phyloP scores from a whole-genome alignment of 2,797 vertebrate genomes.

The Halcyon chelicuti region DNA sequence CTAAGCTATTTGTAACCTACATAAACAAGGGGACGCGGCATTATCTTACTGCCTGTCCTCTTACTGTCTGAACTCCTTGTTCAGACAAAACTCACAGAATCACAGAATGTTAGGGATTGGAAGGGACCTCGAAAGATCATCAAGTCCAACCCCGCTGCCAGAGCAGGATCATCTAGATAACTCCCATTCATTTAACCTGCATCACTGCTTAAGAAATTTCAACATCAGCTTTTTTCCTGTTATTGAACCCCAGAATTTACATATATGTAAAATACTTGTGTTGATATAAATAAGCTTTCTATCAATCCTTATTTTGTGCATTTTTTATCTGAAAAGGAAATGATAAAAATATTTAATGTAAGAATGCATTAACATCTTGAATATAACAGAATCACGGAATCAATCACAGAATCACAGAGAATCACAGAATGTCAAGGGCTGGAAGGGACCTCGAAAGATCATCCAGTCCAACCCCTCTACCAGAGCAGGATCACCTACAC shows the following conservation, averaged over 20 bases:
- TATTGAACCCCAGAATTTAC: background rate
- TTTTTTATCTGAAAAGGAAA: background rate
- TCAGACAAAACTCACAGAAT: background rate
- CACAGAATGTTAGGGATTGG: too few relatives aligned
- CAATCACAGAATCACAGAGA: too few relatives aligned
- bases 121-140: too few relatives aligned
- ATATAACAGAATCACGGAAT: background rate
- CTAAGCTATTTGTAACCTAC: background rate
- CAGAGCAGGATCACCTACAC: too few relatives aligned
- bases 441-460: too few relatives aligned
- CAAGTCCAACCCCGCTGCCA: too few relatives aligned
- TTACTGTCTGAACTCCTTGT: background rate
- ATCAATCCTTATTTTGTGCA: background rate
- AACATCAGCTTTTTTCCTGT: background rate
- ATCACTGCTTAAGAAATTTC: background rate
- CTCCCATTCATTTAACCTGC: background rate
- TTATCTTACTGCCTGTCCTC: background rate
- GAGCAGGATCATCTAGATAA: background rate
- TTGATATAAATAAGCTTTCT: background rate
- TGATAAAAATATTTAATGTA: background rate
- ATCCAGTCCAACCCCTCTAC: too few relatives aligned
- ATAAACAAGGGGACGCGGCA: rapidly evolving
- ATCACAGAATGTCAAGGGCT: too few relatives aligned
- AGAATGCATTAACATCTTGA: background rate
- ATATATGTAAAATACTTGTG: background rate